Percentiles rank a stretch among this genome's conserved stretches.
Evolutionary conservation across 2,888 invertebrate genomes (phyloP).

Genomic region (Pemphredon lugubris): DNA sequence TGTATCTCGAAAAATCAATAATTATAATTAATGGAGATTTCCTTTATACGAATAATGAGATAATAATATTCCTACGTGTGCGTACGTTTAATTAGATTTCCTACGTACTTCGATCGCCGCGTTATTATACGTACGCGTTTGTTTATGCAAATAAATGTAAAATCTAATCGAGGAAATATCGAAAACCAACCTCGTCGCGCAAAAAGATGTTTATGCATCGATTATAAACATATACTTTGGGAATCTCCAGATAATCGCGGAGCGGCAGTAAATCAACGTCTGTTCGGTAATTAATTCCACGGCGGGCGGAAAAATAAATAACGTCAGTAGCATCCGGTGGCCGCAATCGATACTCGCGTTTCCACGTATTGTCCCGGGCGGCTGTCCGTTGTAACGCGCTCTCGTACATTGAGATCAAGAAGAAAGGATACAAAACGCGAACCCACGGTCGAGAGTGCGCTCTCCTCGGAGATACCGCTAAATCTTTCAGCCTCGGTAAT

Average conservation of each 20-base stretch:
- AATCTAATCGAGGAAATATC: no score
- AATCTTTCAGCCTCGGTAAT: no score
- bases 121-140: no score
- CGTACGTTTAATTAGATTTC: no score
- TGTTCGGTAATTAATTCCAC: conserved; percentile 52
- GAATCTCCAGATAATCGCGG: conserved; percentile 17
- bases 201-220: not conserved
- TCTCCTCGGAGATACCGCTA: not conserved
- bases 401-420: conserved; percentile 13
- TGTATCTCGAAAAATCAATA: no score
- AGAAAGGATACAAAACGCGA: conserved; percentile 30
- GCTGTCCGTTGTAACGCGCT: conserved; percentile 29
- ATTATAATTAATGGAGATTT: no score
- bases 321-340: conserved; percentile 55
- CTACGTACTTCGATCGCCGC: no score
- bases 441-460: not conserved
- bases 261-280: conserved; percentile 47
- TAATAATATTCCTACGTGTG: no score
- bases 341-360: conserved; percentile 54
- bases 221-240: not conserved
- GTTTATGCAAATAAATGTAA: no score
- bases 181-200: not conserved
- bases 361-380: conserved; percentile 28
- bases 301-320: conserved; percentile 59
- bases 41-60: no score